Evolutionary conservation across 2,797 vertebrate species (phyloP).

Genomic region (Crypturellus tataupa): DNA sequence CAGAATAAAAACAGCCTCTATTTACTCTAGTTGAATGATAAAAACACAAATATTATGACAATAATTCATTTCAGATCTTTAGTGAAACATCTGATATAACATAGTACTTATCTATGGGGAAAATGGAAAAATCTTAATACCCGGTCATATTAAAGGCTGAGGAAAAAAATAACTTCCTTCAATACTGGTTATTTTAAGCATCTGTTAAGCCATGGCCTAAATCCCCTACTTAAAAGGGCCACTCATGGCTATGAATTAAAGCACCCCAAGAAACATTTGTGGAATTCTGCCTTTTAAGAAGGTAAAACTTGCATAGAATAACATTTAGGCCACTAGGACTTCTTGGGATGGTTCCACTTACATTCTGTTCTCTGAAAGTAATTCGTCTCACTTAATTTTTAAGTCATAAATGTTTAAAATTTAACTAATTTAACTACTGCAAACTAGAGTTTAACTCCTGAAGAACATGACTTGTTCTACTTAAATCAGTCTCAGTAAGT

Average conservation of each 20-base stretch:
- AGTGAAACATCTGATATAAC: neutral
- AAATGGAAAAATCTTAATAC: accelerated
- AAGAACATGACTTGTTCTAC: neutral
- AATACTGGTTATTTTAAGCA: neutral
- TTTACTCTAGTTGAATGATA: neutral
- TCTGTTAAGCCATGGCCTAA: neutral
- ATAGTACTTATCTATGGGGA: neutral
- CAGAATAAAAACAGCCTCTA: neutral
- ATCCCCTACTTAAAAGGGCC: neutral
- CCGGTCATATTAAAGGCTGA: accelerated
- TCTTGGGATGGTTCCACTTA: neutral
- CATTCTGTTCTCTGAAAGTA: neutral
- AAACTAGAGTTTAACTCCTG: neutral
- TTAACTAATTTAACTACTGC: neutral
- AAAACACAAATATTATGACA: neutral
- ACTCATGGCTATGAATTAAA: neutral
- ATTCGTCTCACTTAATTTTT: neutral
- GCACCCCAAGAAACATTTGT: neutral
- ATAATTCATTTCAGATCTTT: neutral
- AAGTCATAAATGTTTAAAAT: neutral
- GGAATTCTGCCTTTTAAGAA: neutral
- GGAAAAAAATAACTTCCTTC: neutral
- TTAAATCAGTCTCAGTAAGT: neutral
- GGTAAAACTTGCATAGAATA: neutral
- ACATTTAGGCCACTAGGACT: neutral